Conservation (phyloP, 2,113 vertebrate species). For the Paedocypris sp. region DNA sequence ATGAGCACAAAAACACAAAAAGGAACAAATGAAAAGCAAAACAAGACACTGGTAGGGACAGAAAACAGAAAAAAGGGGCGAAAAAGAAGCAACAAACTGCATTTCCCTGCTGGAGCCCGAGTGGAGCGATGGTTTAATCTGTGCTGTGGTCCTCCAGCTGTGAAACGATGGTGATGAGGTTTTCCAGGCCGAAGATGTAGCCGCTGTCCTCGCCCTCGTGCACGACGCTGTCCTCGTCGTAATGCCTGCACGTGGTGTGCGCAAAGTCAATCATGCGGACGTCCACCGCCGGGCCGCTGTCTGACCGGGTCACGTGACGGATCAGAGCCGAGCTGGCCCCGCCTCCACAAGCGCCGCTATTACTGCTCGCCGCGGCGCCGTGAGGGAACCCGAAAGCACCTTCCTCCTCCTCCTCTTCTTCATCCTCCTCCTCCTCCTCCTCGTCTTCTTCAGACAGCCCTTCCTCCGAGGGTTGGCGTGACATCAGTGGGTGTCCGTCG, state of each 20-base stretch:
- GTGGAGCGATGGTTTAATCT: conserved; percentile 65
- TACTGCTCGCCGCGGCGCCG: conserved; percentile 3
- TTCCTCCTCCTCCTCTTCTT: conserved; percentile 67
- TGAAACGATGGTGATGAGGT: conserved; percentile 94
- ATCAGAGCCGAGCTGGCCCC: conserved; percentile 25
- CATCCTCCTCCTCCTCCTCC: conserved; percentile 65
- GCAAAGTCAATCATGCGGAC: conserved; percentile 99
- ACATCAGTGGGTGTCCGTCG: conserved; percentile 77
- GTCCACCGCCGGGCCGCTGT: conserved; percentile 69
- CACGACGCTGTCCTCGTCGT: conserved; percentile 89
- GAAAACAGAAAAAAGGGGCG: background rate
- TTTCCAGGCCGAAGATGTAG: conserved; percentile 96
- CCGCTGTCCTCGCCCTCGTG: conserved; percentile 95
- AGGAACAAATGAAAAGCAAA: conserved; percentile 21
- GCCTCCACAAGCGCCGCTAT: conserved; percentile 1
- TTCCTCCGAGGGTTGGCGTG: conserved; percentile 44
- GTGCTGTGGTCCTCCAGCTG: conserved; percentile 89
- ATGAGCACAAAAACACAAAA: conserved; percentile 24
- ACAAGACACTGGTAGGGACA: background rate
- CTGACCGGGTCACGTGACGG: conserved; percentile 22
- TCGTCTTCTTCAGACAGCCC: conserved; percentile 52
- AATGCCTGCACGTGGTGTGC: conserved; percentile 93
- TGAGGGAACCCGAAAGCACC: conserved; percentile 46
- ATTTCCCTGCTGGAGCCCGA: conserved; percentile 50
- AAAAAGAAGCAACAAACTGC: conserved; percentile 44